Percentiles rank a stretch among this genome's conserved stretches.
Conservation (phyloP, 2,888 invertebrate species). For the Scaptomyza parva region DNA sequence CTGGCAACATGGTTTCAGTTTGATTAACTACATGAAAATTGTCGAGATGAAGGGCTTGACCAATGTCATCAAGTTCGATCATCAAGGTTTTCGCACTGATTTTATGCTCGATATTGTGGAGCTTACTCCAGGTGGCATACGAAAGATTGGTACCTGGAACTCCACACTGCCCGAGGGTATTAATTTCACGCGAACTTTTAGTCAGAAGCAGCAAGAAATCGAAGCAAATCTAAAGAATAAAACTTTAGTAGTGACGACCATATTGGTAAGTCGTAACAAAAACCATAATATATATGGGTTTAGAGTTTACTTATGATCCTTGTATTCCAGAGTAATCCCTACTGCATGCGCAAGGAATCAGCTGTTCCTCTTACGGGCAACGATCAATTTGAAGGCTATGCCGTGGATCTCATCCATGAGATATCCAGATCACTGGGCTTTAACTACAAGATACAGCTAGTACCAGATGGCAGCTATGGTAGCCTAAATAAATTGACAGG, state of each 20-base stretch:
- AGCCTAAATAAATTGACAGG: conserved; percentile 91
- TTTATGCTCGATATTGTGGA: conserved; percentile 97
- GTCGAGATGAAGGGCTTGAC: conserved; percentile 97
- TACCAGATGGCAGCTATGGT: conserved; percentile 94
- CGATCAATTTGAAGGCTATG: conserved; percentile 97
- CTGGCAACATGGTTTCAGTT: conserved; percentile 97
- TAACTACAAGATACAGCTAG: conserved; percentile 94
- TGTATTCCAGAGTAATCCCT: conserved; percentile 93
- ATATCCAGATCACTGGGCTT: conserved; percentile 94
- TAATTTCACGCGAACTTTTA: conserved; percentile 94
- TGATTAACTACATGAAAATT: conserved; percentile 98
- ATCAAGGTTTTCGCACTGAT: conserved; percentile 96
- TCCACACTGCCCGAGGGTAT: conserved; percentile 91
- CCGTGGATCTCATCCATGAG: conserved; percentile 96
- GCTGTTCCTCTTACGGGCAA: conserved; percentile 94
- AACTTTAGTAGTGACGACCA: conserved; percentile 95
- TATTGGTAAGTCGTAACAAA: conserved; percentile 89
- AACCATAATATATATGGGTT: neutral
- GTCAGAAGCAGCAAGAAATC: conserved; percentile 94
- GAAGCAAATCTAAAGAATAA: conserved; percentile 96
- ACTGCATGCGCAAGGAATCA: conserved; percentile 96
- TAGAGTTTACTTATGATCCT: neutral
- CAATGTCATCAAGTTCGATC: conserved; percentile 96
- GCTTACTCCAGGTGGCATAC: conserved; percentile 92
- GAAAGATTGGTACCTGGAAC: conserved; percentile 95